Conservation (phyloP, 2,113 vertebrate genomes). For the Propithecus coquereli region DNA sequence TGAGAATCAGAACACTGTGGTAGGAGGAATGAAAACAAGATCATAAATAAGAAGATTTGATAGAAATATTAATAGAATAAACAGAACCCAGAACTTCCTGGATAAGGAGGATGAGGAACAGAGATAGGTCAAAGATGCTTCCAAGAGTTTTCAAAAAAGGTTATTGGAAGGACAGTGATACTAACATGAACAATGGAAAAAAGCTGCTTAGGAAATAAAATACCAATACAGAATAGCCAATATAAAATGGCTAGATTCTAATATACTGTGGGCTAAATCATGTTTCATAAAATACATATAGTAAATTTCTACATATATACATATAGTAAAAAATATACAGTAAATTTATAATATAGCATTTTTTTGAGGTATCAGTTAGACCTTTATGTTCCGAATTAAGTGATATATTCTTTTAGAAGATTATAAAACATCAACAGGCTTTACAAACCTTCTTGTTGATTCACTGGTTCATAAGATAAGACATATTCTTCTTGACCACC, state of each 20-base stretch:
- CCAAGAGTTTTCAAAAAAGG: neutral
- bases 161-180: neutral
- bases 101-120: neutral
- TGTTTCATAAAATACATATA: conserved; percentile 8
- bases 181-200: neutral
- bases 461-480: conserved; percentile 95
- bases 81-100: neutral
- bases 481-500: conserved; percentile 98
- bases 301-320: neutral
- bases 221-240: neutral
- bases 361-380: neutral
- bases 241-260: conserved; percentile 5
- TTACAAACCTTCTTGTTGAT: conserved; percentile 95
- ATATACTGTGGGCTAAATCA: neutral
- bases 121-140: conserved; percentile 11
- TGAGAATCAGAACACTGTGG: neutral
- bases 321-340: neutral
- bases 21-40: neutral
- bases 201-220: conserved; percentile 30
- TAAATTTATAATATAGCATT: neutral
- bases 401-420: neutral
- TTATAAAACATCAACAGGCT: neutral
- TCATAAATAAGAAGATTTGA: neutral
- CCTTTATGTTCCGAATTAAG: neutral
- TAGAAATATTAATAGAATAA: neutral